Evolutionary conservation across 2,888 invertebrate species (phyloP), one percentile per base, ranked within the genome.

Genomic region (Macrosoma leucophasiata): DNA sequence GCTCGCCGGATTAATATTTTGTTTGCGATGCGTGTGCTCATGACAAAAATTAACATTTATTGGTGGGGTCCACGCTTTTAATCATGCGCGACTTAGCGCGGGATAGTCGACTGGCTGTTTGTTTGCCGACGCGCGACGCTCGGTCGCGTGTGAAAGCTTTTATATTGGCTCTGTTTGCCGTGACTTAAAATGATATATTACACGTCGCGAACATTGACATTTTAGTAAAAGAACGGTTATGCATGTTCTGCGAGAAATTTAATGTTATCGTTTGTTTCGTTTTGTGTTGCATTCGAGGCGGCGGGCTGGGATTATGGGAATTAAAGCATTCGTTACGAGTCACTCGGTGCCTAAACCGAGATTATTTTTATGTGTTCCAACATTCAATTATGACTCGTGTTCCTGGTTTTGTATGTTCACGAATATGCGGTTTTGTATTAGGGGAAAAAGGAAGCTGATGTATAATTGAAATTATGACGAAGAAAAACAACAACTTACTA

Each of bases 41-140:
- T 74, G 76, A 78, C 74, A 66, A 77, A 77, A 84, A 81, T 82
- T 82, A 79, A 78, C 82, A 81, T 84, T 82, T 81, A 81, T 81
- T 67, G 75, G 67, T 72, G 69, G 78, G 81, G 79, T 74, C 73
- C 67, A 66, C 71, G 74, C 73, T 76, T 78, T 77, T 81, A 81
- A 81, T 81, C 81, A 81, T 79, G 79, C 79, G 77, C 72, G 70
- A 75, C 79, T 78, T 77, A 79, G 58, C 67, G 63, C 66, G 67
- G 72, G 73, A 78, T 78, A 81, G 78, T 77, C 76, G n/a, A n/a
- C n/a, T n/a, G n/a, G n/a, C 64, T 70, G 76, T 78, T 78, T 81
- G 81, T 79, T 79, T 77, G 60, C 64, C 64, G 64, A 71, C 70
- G 73, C 61, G 65, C 63, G 62, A 58, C 72, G 68, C 59, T 65